These are phyloP conservation scores for Hippocampus guttulatus DNA, from an alignment of 2,113 vertebrate genomes.

Conservation along the genomic window DNA sequence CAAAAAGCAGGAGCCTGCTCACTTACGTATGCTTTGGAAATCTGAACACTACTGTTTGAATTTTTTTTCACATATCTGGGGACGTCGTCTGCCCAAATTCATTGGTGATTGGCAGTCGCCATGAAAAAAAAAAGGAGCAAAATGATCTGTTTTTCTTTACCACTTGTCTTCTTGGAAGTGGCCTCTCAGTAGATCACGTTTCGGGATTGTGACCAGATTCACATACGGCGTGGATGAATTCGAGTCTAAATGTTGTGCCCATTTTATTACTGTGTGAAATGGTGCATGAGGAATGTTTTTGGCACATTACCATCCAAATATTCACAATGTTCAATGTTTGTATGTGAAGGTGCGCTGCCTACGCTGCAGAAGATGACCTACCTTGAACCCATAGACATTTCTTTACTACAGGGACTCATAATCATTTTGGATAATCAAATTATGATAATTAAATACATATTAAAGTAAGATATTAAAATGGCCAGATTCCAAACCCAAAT, in stretches of 20 bases:
- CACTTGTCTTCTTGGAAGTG: constrained; percentile 1
- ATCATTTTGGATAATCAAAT: neutral
- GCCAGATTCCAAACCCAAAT: neutral
- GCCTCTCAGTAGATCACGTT: constrained; percentile 15
- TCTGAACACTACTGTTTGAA: constrained; percentile 15
- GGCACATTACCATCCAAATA: neutral
- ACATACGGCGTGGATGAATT: constrained; percentile 23
- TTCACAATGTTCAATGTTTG: neutral
- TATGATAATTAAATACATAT: neutral
- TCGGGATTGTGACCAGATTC: constrained; percentile 22
- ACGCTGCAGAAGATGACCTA: neutral
- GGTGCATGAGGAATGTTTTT: constrained; percentile 21
- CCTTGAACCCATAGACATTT: neutral
- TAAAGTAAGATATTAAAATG: neutral
- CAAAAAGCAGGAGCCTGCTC: constrained; percentile 8
- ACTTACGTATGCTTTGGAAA: constrained; percentile 23
- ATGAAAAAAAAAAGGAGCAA: constrained; percentile 26
- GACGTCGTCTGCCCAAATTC: constrained; percentile 13
- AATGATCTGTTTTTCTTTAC: constrained; percentile 10
- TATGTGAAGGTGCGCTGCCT: neutral
- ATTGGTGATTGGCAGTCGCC: constrained; percentile 28
- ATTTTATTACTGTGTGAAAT: constrained; percentile 9
- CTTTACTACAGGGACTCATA: neutral
- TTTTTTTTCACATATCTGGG: constrained; percentile 21
- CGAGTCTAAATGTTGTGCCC: constrained; percentile 17